Evolutionary conservation across 1,140 invertebrate species (phyloP).

Genomic region (Lanistes nyassanus): DNA sequence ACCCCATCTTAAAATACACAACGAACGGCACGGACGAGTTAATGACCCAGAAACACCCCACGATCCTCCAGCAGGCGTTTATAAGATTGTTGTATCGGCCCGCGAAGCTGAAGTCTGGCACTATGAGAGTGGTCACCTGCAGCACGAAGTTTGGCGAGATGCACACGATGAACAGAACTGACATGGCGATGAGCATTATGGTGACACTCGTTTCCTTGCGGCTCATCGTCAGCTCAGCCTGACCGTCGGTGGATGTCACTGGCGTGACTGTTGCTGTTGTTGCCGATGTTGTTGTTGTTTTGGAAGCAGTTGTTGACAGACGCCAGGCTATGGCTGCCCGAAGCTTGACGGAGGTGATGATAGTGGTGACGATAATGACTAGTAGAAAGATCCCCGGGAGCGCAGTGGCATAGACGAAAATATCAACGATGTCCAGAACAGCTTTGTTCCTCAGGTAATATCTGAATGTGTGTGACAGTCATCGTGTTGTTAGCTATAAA

Average conservation of each 20-base stretch:
- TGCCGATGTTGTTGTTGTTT: neutral
- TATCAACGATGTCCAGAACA: constrained; percentile 10
- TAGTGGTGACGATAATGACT: constrained; percentile 14
- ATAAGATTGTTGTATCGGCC: constrained; percentile 1
- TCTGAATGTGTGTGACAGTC: neutral
- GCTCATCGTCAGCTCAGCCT: too few species aligned
- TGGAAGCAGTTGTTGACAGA: neutral
- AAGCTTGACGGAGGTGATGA: constrained; percentile 14
- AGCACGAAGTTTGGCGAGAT: neutral
- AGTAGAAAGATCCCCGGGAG: constrained; percentile 12
- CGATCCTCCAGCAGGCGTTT: neutral
- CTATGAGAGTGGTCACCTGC: constrained; percentile 9
- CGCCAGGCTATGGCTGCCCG: constrained; percentile 4
- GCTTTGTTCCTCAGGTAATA: constrained; percentile 17
- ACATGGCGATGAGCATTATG: constrained; percentile 12
- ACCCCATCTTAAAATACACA: constrained; percentile 18
- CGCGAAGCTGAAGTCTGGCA: constrained; percentile 9
- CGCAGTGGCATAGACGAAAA: constrained; percentile 9
- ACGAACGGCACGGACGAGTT: constrained; percentile 22
- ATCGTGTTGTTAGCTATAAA: too few species aligned
- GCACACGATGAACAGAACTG: constrained; percentile 19
- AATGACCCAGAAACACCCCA: neutral
- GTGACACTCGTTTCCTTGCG: neutral
- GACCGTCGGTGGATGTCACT: too few species aligned
- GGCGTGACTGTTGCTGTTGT: neutral